Percentiles rank a stretch among this genome's conserved stretches.
Conservation (phyloP, 2,113 vertebrate species). For the Rana temporaria region DNA sequence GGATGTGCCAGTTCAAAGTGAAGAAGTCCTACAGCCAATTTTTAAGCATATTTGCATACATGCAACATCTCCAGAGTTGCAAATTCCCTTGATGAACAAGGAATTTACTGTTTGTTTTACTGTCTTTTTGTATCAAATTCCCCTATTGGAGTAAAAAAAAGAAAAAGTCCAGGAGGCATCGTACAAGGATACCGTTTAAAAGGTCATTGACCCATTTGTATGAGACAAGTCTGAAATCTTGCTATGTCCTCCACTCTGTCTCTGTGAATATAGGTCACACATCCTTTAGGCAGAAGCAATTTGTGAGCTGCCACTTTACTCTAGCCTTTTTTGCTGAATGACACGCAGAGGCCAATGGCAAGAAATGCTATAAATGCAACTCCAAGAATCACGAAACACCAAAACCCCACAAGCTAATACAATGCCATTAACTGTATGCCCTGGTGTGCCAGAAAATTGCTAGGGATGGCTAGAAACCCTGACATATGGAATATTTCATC, state of each 20-base stretch:
- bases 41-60: too few species aligned
- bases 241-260: slow-evolving; percentile 5
- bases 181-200: neutral
- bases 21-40: too few species aligned
- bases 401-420: too few species aligned
- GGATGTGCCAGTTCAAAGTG: too few species aligned
- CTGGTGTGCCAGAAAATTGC: neutral
- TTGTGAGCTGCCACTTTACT: neutral
- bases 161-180: neutral
- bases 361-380: slow-evolving; percentile 9
- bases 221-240: slow-evolving; percentile 20
- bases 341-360: slow-evolving; percentile 24
- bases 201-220: slow-evolving; percentile 23
- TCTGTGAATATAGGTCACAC: slow-evolving; percentile 7
- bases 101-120: too few species aligned
- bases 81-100: too few species aligned
- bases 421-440: neutral
- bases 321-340: neutral
- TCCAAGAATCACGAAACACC: neutral
- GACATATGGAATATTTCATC: too few species aligned
- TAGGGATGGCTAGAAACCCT: too few species aligned
- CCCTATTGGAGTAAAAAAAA: too few species aligned
- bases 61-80: too few species aligned
- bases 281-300: slow-evolving; percentile 1
- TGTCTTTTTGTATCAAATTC: too few species aligned